phyloP scores from a whole-genome alignment of 2,888 invertebrate genomes.

The Leptopilina drosophilae region DNA sequence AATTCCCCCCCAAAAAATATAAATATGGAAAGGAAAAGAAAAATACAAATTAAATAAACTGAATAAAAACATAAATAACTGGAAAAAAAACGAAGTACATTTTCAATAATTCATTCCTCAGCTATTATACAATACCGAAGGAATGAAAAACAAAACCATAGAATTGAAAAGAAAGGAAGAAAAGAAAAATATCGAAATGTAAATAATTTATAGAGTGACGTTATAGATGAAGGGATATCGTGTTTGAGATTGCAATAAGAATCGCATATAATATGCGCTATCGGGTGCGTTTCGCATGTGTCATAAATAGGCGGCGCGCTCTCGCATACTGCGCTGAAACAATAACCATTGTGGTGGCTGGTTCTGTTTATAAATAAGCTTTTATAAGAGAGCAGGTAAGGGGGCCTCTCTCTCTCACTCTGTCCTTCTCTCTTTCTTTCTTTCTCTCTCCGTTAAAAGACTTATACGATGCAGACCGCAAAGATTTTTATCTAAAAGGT shows the following conservation, averaged over 20 bases:
- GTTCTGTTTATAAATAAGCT: constrained; percentile 74
- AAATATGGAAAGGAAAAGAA: no score
- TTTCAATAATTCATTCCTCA: no score
- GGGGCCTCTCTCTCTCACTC: constrained; percentile 48
- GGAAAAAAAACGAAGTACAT: no score
- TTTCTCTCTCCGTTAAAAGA: constrained; percentile 49
- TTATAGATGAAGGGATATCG: constrained; percentile 64
- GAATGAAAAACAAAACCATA: constrained; percentile 17
- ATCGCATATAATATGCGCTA: constrained; percentile 63
- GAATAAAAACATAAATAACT: no score
- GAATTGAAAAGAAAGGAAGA: neutral
- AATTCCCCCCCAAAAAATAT: no score
- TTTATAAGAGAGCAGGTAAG: constrained; percentile 56
- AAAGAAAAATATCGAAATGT: constrained; percentile 23
- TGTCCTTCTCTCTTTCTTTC: constrained; percentile 22
- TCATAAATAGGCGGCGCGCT: constrained; percentile 76
- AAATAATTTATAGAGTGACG: constrained; percentile 62
- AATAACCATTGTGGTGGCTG: constrained; percentile 76
- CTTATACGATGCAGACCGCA: constrained; percentile 49
- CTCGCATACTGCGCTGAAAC: constrained; percentile 73
- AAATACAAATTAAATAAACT: no score
- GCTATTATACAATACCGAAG: neutral
- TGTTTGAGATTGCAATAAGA: constrained; percentile 74
- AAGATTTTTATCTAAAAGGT: constrained; percentile 69
- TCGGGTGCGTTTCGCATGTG: constrained; percentile 76